Evolutionary conservation across 92 coral and sea anemone genomes (phyloP), one percentile per base, ranked within the genome.

Genomic region (Parazoanthus darwini): DNA sequence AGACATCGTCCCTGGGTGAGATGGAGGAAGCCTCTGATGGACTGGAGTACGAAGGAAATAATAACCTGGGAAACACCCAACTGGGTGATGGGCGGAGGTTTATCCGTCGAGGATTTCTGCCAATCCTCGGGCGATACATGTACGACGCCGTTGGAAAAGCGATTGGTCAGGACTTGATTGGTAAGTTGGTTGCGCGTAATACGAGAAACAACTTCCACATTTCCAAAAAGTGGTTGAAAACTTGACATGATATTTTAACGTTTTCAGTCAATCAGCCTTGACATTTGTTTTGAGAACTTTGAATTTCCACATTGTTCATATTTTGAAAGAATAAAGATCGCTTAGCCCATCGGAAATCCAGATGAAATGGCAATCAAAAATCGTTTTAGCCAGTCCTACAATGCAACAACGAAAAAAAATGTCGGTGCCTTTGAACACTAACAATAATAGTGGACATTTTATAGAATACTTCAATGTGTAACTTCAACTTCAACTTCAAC

Each of bases 41-140:
- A 58, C 65, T 74, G 67, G 79, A 80, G 58, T 88, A 90, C 36
- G 86, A 74, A 85, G 82, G 88, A 42, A 88, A 56, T 26, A n/a
- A 77, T 85, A 74, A 54, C 65, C 79, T 84, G 13, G 94, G 94
- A 8, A 92, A 92, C 78, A 78, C 78, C 71, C 75, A 39, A 0
- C 71, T 71, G 43, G 86, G 82, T 15, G 93, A 93, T 78, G 92
- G 85, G 15, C 79, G 86, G 63, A 93, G 73, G 87, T 92, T 73
- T 72, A 85, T 70, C 63, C 66, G 94, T 78, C 89, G 96, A 22
- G 96, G 96, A 59, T 82, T 93, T 10, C 78, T 93, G 15, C 96
- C 96, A 29, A 71, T 93, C 20, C 38, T 82, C 26, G 94, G 96
- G n/a, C 88, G 87, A 22, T 80, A 85, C 68, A 89, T 93, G 92